Percentiles rank a stretch among this genome's conserved stretches.
phyloP scores from a whole-genome alignment of 2,888 invertebrate species.

The Plusia festucae region DNA sequence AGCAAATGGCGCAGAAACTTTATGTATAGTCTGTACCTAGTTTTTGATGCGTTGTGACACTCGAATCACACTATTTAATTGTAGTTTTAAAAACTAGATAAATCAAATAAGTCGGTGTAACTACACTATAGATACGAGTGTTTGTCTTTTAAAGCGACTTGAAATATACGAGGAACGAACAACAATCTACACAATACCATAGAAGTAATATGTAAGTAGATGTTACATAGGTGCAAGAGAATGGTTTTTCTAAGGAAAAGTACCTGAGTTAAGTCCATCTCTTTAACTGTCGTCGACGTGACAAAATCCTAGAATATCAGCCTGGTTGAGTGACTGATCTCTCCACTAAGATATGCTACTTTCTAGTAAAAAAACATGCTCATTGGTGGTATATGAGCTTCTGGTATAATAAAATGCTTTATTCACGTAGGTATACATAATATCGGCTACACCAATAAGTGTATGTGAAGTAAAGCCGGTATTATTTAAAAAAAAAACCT shows the following conservation, averaged over 20 bases:
- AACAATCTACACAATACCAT: neutral
- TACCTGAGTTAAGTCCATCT: neutral
- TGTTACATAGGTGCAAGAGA: neutral
- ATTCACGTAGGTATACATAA: no score
- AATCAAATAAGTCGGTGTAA: no score
- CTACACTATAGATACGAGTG: no score
- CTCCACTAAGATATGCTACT: neutral
- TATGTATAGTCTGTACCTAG: constrained; percentile 48
- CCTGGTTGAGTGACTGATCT: neutral
- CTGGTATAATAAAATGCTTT: no score
- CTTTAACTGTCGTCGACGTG: neutral
- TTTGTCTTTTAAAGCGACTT: neutral
- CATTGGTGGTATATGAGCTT: no score
- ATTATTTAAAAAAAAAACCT: no score
- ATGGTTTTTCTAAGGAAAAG: neutral
- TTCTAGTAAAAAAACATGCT: no score
- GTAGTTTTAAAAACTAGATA: constrained; percentile 24
- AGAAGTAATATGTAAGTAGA: neutral
- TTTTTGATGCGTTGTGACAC: constrained; percentile 53
- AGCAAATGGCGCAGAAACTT: constrained; percentile 69
- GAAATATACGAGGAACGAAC: neutral
- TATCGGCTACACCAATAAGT: no score
- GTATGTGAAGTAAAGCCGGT: no score
- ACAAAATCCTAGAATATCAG: neutral
- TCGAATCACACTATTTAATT: constrained; percentile 29